These are phyloP conservation scores for Hipposideros larvatus DNA, from an alignment of 2,797 vertebrate genomes.

Conservation along the genomic window DNA sequence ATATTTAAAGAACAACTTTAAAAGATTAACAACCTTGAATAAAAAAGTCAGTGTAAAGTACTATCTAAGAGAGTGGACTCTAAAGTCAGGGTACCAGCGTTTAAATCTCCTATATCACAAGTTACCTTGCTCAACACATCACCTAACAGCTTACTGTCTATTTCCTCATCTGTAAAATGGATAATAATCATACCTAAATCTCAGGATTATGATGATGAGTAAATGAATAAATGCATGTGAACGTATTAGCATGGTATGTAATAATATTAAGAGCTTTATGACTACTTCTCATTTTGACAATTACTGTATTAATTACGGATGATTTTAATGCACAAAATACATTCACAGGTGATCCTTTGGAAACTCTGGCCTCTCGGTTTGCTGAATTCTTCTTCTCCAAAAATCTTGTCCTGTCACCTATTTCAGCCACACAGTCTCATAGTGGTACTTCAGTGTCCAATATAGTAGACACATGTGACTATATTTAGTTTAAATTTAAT, in stretches of 20 bases:
- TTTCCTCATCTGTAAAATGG: not conserved
- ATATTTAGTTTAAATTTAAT: not conserved
- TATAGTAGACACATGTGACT: not conserved
- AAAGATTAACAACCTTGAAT: not conserved
- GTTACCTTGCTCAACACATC: too few species aligned
- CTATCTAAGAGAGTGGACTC: not conserved
- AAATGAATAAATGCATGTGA: not conserved
- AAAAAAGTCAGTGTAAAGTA: not conserved
- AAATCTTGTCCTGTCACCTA: not conserved
- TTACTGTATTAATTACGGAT: not conserved
- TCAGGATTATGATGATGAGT: not conserved
- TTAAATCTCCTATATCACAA: not conserved
- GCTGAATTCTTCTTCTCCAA: not conserved
- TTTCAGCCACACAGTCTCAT: not conserved
- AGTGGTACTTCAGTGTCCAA: not conserved
- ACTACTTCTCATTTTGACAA: not conserved
- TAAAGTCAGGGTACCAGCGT: not conserved
- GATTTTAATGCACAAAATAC: not conserved
- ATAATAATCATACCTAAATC: not conserved
- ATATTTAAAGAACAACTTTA: not conserved
- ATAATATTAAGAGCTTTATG: not conserved
- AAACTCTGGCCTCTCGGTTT: not conserved
- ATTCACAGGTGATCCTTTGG: not conserved
- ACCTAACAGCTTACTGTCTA: not conserved
- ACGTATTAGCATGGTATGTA: too few species aligned